Evolutionary conservation across 2,888 invertebrate genomes (phyloP).

Genomic region (Sarcophaga rosellei): DNA sequence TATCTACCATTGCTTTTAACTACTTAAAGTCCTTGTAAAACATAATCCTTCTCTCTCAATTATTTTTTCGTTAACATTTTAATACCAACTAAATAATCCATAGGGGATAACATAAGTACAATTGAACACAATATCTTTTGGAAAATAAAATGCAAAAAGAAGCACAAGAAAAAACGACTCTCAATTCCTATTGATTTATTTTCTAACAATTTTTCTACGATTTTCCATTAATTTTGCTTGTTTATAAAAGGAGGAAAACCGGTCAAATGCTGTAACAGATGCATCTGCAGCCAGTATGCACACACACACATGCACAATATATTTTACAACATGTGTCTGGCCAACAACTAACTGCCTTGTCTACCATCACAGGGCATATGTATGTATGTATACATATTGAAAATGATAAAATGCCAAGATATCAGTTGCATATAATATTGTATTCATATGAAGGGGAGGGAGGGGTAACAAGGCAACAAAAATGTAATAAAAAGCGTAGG

Average conservation of each 20-base stretch:
- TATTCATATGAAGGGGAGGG: background rate
- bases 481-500: conserved; percentile 37
- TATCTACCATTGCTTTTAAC: too few species aligned
- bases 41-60: too few species aligned
- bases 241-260: conserved; percentile 33
- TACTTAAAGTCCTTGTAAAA: too few species aligned
- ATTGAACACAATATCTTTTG: too few species aligned
- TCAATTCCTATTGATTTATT: background rate
- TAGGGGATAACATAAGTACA: too few species aligned
- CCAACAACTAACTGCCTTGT: background rate
- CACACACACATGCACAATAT: background rate
- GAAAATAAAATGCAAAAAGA: too few species aligned
- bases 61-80: too few species aligned
- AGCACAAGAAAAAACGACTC: background rate
- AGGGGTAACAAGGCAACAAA: conserved; percentile 13
- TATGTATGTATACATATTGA: background rate
- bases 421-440: conserved; percentile 21
- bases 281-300: conserved; percentile 7
- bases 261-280: conserved; percentile 30
- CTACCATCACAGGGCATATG: too few species aligned
- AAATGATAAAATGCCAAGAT: conserved; percentile 52
- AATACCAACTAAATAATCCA: too few species aligned
- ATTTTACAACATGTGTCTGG: conserved; percentile 31
- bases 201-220: background rate
- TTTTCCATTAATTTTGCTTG: background rate